Base-by-base conservation (phyloP, 2,888 invertebrate species). In the Spilarctia lutea region DNA sequence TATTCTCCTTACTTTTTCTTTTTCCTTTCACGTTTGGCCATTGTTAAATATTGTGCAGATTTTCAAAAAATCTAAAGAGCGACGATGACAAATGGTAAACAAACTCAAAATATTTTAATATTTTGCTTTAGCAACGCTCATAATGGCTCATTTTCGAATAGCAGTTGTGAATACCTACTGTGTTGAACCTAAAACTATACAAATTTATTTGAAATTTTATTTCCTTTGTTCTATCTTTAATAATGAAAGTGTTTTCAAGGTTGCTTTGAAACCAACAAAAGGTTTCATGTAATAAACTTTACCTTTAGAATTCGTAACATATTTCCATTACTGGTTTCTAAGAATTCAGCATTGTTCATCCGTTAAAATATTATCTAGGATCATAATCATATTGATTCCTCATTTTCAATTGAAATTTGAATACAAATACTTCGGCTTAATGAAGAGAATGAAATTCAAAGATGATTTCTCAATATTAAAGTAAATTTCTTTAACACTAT, bases 261-360 rank as follows among this genome's bases (percentile, higher is more conserved):
- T 18, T 30, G 60, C 27, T 60, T 63, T 60, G n/a, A 20, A 35
- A 33, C 42, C 20, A 63, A 73, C 63, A 63, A 73, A 68, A 68
- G 52, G 39, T 30, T 52, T 33, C 7, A 24, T 56, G 30, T 27
- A 56, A 72, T 39, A 56, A 60, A 65, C n/a, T 67, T 67, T 20
- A 30, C 30, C 67, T 67, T 72, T 42, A 33, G 56, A 67, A 67
- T 60, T 60, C 10, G 39, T 45, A 33, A 67, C 42, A 13, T 72
- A 56, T 67, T 68, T 18, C 20, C 20, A 48, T 48, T 48, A 48
- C 68, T 45, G 20, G 68, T 68, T 72, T 67, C 39, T 18, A 4
- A 60, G 60, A 63, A 70, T 70, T 63, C 20, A 42, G 42, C 42
- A 60, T 70, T 70, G 42, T 63, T 42, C n/a, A 39, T 63, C 63